Conservation (phyloP, 2,888 invertebrate species). For the Melipona bicolor region DNA sequence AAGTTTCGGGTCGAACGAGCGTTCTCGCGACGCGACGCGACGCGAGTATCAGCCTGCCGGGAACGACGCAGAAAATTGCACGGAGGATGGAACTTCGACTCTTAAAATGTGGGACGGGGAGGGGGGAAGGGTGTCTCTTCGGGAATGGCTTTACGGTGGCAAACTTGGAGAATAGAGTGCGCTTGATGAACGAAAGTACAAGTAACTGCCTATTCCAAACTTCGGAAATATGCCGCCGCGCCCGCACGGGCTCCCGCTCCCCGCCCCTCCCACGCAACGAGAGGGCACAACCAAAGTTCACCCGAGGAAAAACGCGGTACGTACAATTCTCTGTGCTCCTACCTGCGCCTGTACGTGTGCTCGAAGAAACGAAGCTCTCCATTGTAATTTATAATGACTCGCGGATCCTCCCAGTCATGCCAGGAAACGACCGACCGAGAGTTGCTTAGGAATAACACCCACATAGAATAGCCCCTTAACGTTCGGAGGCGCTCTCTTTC, state of each 20-base stretch:
- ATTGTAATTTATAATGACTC: conserved; percentile 4
- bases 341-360: conserved; percentile 16
- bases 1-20: not conserved
- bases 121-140: conserved; percentile 13
- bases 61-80: conserved; percentile 1
- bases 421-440: not conserved
- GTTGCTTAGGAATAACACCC: not conserved
- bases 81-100: conserved; percentile 13
- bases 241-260: not conserved
- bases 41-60: not conserved
- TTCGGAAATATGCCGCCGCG: conserved; percentile 24
- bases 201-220: conserved; percentile 54
- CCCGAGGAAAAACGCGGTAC: not conserved
- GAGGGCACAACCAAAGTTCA: not conserved
- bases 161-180: conserved; percentile 38
- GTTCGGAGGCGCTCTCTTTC: not conserved
- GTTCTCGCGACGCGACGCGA: not conserved
- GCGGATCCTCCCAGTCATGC: not conserved
- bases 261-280: too few relatives aligned
- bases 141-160: conserved; percentile 23
- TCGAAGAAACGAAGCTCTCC: conserved; percentile 62
- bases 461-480: too few relatives aligned
- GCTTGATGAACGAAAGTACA: conserved; percentile 48
- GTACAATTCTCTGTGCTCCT: too few relatives aligned
- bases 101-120: not conserved